A percentile compares a stretch with the other conserved stretches of the same genome.
Conservation (phyloP, 2,888 invertebrate species). For the Sclerodermus sp. region DNA sequence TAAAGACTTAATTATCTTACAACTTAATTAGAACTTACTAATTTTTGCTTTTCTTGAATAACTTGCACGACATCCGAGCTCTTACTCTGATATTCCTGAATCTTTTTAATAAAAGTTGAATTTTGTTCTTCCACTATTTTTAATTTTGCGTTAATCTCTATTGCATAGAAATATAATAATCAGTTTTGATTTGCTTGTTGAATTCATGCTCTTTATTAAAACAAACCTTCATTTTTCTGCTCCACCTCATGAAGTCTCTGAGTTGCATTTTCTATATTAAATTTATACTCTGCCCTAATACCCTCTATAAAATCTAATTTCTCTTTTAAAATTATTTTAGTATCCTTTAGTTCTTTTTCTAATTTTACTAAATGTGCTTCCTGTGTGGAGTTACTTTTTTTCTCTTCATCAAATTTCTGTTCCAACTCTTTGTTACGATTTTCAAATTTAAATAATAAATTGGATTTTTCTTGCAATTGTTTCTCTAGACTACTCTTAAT, state of each 20-base stretch:
- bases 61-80: conserved; percentile 56
- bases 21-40: conserved; percentile 33
- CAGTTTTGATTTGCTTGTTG: background rate
- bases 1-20: background rate
- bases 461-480: conserved; percentile 45
- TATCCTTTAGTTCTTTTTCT: conserved; percentile 50
- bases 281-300: too few relatives aligned
- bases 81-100: conserved; percentile 55
- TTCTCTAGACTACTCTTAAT: conserved; percentile 48
- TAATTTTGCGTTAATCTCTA: conserved; percentile 62
- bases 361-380: conserved; percentile 39
- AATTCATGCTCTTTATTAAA: too few relatives aligned
- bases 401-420: conserved; percentile 36
- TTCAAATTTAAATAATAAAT: conserved; percentile 48
- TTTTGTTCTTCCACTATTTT: conserved; percentile 62
- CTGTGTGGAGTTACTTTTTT: conserved; percentile 33
- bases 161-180: conserved; percentile 12
- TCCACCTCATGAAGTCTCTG: too few relatives aligned
- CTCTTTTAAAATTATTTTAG: conserved; percentile 46
- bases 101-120: conserved; percentile 60
- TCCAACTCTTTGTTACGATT: conserved; percentile 43
- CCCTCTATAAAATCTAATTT: conserved; percentile 50
- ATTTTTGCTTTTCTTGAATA: conserved; percentile 45
- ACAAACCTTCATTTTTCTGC: too few relatives aligned
- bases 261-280: too few relatives aligned